These are phyloP conservation scores for Vannuccia rotundouncinata DNA, from an alignment of 2,888 invertebrate genomes.

Conservation along the genomic window DNA sequence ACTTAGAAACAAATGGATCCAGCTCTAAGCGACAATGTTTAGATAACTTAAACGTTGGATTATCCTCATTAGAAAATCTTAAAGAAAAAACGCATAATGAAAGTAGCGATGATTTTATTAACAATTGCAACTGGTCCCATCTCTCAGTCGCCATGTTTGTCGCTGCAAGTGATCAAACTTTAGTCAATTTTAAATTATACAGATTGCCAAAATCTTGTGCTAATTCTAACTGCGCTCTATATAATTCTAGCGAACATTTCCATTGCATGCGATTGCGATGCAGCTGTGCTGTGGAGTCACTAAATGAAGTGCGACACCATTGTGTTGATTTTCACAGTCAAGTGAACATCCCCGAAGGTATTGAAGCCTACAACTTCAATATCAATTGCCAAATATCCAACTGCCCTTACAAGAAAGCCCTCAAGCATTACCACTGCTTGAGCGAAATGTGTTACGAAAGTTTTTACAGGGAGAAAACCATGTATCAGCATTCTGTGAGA, in stretches of 20 bases:
- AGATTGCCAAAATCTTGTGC: not conserved
- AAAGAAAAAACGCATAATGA: not conserved
- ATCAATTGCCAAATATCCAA: constrained; percentile 66
- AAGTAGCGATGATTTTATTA: not conserved
- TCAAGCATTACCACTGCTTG: constrained; percentile 71
- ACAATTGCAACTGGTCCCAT: not conserved
- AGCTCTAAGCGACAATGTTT: not conserved
- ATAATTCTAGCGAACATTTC: constrained; percentile 63
- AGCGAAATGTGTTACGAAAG: constrained; percentile 67
- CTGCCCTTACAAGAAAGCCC: constrained; percentile 66
- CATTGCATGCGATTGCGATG: constrained; percentile 77
- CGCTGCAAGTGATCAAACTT: not conserved
- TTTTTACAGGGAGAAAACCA: constrained; percentile 68
- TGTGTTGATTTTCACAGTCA: constrained; percentile 78
- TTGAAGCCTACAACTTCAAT: constrained; percentile 72
- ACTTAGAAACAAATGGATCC: not conserved
- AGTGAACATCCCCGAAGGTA: constrained; percentile 69
- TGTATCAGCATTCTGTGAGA: constrained; percentile 68
- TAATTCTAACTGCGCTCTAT: not conserved
- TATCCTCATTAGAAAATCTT: not conserved
- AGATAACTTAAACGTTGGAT: not conserved
- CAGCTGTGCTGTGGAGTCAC: constrained; percentile 72
- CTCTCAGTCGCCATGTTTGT: not conserved
- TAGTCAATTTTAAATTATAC: not conserved
- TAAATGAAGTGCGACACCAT: constrained; percentile 71